These are phyloP conservation scores for Magallana nippona DNA, from an alignment of 2,888 invertebrate genomes.

Conservation along the genomic window DNA sequence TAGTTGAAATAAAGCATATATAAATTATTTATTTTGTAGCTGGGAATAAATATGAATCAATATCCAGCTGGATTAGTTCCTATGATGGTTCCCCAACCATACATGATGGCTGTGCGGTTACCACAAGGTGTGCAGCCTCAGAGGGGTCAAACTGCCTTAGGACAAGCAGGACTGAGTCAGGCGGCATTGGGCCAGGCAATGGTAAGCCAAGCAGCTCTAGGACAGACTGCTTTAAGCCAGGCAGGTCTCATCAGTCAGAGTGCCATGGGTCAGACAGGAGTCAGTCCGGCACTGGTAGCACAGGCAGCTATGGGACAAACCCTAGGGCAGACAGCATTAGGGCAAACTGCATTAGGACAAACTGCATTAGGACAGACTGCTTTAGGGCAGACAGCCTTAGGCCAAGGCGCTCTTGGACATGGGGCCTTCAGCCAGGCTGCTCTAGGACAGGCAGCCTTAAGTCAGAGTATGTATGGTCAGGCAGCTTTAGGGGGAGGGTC, in stretches of 20 bases:
- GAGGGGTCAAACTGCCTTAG: slow-evolving; percentile 54
- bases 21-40: background rate
- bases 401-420: background rate
- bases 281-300: slow-evolving; percentile 55
- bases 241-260: slow-evolving; percentile 42
- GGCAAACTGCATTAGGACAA: slow-evolving; percentile 52
- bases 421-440: slow-evolving; percentile 36
- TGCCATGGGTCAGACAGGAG: slow-evolving; percentile 41
- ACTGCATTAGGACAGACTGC: slow-evolving; percentile 43
- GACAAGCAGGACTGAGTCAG: slow-evolving; percentile 49
- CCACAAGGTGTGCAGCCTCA: slow-evolving; percentile 60
- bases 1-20: no score
- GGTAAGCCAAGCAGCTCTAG: slow-evolving; percentile 49
- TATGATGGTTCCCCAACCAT: slow-evolving; percentile 70
- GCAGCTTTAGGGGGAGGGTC: slow-evolving; percentile 55
- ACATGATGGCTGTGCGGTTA: slow-evolving; percentile 71
- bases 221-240: slow-evolving; percentile 20
- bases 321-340: slow-evolving; percentile 50
- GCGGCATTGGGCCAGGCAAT: slow-evolving; percentile 55
- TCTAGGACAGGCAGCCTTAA: slow-evolving; percentile 51
- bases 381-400: slow-evolving; percentile 9
- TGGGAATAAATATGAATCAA: slow-evolving; percentile 60
- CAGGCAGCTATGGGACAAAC: slow-evolving; percentile 48
- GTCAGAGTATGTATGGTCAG: slow-evolving; percentile 53
- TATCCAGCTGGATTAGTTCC: slow-evolving; percentile 72